phyloP scores from a whole-genome alignment of 2,797 vertebrate genomes.

The Peromyscus aztecus region DNA sequence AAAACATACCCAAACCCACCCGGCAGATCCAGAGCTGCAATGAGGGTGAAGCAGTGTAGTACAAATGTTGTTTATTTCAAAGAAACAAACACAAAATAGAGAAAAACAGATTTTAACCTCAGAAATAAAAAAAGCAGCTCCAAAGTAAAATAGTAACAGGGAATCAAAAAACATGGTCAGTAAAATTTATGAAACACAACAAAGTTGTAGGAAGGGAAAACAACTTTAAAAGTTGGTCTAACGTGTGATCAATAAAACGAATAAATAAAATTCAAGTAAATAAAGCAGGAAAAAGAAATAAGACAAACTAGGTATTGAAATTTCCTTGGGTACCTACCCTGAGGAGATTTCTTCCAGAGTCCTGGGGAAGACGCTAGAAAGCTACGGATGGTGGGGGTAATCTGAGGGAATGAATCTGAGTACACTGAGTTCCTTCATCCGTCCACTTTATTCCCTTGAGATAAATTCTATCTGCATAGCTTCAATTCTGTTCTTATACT shows the following conservation, averaged over 20 bases:
- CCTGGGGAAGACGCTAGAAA: too few relatives aligned
- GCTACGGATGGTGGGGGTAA: too few relatives aligned
- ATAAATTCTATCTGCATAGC: too few relatives aligned
- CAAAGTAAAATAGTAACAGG: slow-evolving; percentile 31
- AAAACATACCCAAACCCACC: slow-evolving; percentile 22
- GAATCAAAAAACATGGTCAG: slow-evolving; percentile 1
- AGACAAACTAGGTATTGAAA: background rate
- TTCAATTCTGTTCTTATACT: too few relatives aligned
- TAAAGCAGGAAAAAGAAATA: slow-evolving; percentile 11
- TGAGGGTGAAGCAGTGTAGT: background rate
- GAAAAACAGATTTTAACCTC: slow-evolving; percentile 18
- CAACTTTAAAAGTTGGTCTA: background rate
- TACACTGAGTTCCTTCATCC: too few relatives aligned
- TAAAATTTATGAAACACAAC: slow-evolving; percentile 13
- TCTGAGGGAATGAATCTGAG: too few relatives aligned
- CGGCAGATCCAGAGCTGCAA: background rate
- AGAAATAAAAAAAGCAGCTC: background rate
- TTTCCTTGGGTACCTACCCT: too few relatives aligned
- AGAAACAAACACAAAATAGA: slow-evolving; percentile 15
- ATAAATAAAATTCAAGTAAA: slow-evolving; percentile 43
- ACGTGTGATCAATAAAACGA: slow-evolving; percentile 24
- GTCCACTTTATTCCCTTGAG: too few relatives aligned
- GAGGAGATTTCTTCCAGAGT: too few relatives aligned
- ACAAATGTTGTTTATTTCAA: background rate
- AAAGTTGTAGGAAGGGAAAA: background rate